Evolutionary conservation across 1,140 invertebrate genomes (phyloP), one percentile per base, ranked within the genome.

Genomic region (Zaprionus africanus): DNA sequence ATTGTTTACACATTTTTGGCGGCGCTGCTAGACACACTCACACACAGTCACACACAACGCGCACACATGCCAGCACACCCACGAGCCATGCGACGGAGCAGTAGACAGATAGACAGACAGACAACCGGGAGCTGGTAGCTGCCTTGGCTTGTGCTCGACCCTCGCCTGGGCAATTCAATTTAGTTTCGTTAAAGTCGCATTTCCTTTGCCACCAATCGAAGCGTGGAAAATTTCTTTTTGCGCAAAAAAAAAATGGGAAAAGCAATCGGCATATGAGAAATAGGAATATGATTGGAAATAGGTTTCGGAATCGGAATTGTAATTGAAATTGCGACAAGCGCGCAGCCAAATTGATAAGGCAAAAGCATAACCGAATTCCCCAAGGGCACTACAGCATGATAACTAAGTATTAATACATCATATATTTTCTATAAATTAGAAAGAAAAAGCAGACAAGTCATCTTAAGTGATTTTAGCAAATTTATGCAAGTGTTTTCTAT

Each of bases 1-100:
- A 87, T 87, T 87, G 83, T 88, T 83, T 87, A 83, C 83, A 87
- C 83, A 88, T 87, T 87, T 87, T 87, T 87, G 84, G 83, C 84
- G 80, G 84, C 70, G 73, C 62, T 57, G 54, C 73, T 51, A 79
- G 51, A 82, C 56, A 31, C 24, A 69, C 15, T 34, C 9, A 17
- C 34, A 2, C 46, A 66, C 31, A n/a, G n/a, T 53, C 65, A 74
- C 71, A 5, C 63, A 66, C 41, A 65, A 65, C 26, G 65, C 26
- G 61, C 13, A 38, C 51, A 24, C 64, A 60, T 41, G 68, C 57
- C 70, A 36, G 69, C 49, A 62, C 72, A 75, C 72, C 72, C 66
- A 75, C 58, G 19, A 17, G 19, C 17, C 38, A 60, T 36, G 51
- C 28, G 9, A 34, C 31, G 9, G 31, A 34, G 31, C 2, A 34